phyloP scores from a whole-genome alignment of 2,888 invertebrate species.

The Lithophane socia region DNA sequence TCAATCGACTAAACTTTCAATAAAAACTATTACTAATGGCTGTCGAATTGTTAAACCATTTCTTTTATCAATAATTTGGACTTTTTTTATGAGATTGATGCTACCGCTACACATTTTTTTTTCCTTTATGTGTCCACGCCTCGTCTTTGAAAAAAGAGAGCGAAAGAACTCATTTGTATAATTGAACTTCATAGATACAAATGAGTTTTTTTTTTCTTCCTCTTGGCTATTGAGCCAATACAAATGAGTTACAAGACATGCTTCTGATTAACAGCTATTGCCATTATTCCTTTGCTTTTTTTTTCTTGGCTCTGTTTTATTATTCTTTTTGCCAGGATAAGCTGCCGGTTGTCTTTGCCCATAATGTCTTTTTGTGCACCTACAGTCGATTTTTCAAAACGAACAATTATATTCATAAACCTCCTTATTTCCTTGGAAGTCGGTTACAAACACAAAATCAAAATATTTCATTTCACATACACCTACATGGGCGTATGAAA shows the following conservation, averaged over 20 bases:
- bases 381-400: not conserved
- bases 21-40: constrained; percentile 58
- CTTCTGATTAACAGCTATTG: not conserved
- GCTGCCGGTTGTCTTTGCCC: too few species aligned
- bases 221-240: not conserved
- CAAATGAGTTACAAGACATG: not conserved
- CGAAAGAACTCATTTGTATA: not conserved
- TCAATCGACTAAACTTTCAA: constrained; percentile 66
- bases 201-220: too few species aligned
- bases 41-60: constrained; percentile 38
- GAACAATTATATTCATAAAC: not conserved
- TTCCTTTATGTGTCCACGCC: accelerated
- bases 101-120: not conserved
- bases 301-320: too few species aligned
- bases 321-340: too few species aligned
- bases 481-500: too few species aligned
- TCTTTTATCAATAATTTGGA: constrained; percentile 31
- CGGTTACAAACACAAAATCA: too few species aligned
- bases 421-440: too few species aligned
- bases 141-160: not conserved
- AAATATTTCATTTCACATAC: too few species aligned
- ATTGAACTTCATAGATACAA: not conserved
- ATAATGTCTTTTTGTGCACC: not conserved
- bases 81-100: constrained; percentile 14
- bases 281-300: too few species aligned